These are phyloP conservation scores for Chelmon rostratus DNA, from an alignment of 2,797 vertebrate species.

Conservation along the genomic window DNA sequence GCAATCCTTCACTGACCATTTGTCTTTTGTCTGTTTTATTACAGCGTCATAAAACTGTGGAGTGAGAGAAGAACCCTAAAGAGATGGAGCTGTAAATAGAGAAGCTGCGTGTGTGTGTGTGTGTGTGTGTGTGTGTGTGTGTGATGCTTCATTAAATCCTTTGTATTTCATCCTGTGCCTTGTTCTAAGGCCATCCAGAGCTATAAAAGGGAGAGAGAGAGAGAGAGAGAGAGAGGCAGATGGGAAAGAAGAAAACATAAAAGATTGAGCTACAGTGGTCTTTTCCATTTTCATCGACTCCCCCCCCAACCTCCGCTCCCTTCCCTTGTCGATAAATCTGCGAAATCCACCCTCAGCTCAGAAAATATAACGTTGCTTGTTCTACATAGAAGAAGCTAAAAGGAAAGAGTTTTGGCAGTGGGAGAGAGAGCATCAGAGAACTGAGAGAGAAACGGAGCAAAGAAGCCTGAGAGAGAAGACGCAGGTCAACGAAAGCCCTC, in stretches of 20 bases:
- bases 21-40: conserved; percentile 79
- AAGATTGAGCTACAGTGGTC: conserved; percentile 59
- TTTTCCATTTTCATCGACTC: conserved; percentile 45
- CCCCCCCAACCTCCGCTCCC: conserved; percentile 8
- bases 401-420: neutral
- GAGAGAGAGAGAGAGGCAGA: conserved; percentile 49
- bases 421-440: neutral
- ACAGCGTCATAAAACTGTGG: conserved; percentile 64
- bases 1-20: conserved; percentile 74
- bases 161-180: conserved; percentile 70
- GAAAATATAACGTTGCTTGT: conserved; percentile 8
- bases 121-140: conserved; percentile 36
- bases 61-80: conserved; percentile 69
- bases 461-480: neutral
- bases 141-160: conserved; percentile 77
- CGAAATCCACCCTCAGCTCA: conserved; percentile 43
- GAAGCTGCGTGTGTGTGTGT: conserved; percentile 37
- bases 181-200: conserved; percentile 61
- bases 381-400: neutral
- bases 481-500: neutral
- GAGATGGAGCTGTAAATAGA: conserved; percentile 62
- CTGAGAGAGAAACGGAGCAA: neutral
- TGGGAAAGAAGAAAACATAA: conserved; percentile 63
- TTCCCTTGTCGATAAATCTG: conserved; percentile 52
- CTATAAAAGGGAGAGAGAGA: conserved; percentile 61